A percentile compares a stretch with the other conserved stretches of the same genome.
These are phyloP conservation scores for Syngnathus acus DNA, from an alignment of 2,797 vertebrate species.

Conservation along the genomic window DNA sequence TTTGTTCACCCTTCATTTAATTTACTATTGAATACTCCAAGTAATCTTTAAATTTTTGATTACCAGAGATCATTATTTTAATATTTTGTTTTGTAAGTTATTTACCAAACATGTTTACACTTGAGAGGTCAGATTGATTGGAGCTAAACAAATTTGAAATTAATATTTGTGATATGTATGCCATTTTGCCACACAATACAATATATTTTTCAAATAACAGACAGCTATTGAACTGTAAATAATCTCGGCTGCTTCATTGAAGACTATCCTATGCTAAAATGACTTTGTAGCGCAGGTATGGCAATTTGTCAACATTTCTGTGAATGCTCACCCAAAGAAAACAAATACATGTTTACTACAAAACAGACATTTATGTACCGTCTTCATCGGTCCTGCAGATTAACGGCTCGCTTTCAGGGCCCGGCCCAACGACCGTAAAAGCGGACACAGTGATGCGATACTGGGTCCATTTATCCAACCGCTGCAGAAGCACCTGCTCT, in stretches of 20 bases:
- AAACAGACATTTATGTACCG: conserved; percentile 63
- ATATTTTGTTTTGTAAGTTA: background rate
- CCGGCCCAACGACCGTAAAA: conserved; percentile 81
- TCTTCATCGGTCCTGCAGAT: conserved; percentile 92
- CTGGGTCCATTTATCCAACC: conserved; percentile 94
- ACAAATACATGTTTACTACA: conserved; percentile 2
- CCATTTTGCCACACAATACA: too few species aligned
- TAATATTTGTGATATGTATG: too few species aligned
- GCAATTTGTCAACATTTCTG: background rate
- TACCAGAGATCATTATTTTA: background rate
- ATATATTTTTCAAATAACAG: too few species aligned
- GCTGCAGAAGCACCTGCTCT: conserved; percentile 81
- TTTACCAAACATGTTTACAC: background rate
- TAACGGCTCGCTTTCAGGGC: conserved; percentile 87
- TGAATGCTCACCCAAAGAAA: background rate
- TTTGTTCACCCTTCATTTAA: background rate
- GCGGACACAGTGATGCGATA: conserved; percentile 86
- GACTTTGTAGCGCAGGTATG: too few species aligned
- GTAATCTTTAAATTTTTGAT: background rate
- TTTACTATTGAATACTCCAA: too few species aligned
- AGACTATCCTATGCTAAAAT: background rate
- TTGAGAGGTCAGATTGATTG: too few species aligned
- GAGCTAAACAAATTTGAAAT: too few species aligned
- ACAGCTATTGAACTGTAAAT: too few species aligned
- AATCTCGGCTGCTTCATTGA: background rate